Base-by-base conservation (phyloP, 2,797 vertebrate genomes). In the Bucorvus abyssinicus region DNA sequence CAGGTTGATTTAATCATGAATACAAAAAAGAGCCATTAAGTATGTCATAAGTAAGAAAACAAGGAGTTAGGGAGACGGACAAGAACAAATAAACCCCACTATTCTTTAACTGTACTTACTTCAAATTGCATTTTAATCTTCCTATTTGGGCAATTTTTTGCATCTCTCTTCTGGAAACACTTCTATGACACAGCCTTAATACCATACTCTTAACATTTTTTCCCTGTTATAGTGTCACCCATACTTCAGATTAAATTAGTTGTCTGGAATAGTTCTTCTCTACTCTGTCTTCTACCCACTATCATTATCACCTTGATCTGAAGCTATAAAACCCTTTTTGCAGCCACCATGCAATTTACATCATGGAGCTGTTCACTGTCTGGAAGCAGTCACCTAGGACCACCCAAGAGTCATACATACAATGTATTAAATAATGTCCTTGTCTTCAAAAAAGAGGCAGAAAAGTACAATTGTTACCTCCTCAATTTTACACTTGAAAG, bases 401-500 rank as follows among this genome's bases (percentile, higher is more conserved):
- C 79, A 93, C 61, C 38, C 49, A 89, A 52, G 63, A 91, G n/a
- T 65, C 60, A 73, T 5, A 56, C 7, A 91, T 14, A 65, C 7
- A 53, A 52, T 0, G 1, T 3, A 6, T 76, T 90, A 86, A 96
- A 87, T 77, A 74, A 79, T 8, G 19, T 38, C 53, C 44, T 81
- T 82, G 55, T 60, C 67, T 89, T 69, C 34, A 68, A 79, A 75
- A 68, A 77, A 55, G 22, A 70, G 32, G 42, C 29, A 89, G 73
- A 95, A 94, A 87, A 95, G 45, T 56, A n/a, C n/a, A n/a, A n/a
- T 82, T 74, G 57, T 74, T 87, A 78, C 36, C 63, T 91, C 49
- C 75, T 91, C 89, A 76, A 59, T 88, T 96, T 63, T 74, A 87
- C 42, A 82, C 19, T 65, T 68, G 49, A 17, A 94, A 76, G 38